Base-by-base conservation (phyloP, 1,140 invertebrate species). In the Sweltsa coloradensis region DNA sequence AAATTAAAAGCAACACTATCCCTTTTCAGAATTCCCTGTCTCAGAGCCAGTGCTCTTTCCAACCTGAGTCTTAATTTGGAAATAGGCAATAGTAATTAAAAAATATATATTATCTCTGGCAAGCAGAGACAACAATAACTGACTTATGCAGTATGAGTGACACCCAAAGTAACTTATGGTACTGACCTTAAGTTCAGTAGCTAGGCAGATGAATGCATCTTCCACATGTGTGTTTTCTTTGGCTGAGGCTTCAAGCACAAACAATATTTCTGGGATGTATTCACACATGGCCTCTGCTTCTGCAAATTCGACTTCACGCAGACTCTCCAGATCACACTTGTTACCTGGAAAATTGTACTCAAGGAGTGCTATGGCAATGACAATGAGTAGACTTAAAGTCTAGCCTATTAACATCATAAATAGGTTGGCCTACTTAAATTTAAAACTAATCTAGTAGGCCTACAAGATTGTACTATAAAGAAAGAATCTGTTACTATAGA, bases 181-280 rank as follows among this genome's bases (percentile, higher is more conserved):
- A 53, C 41, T 53, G 67, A 87, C 85, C 74, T 87, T 89, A 34
- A 90, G 68, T 70, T 93, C 87, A 23, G 83, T 85, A 48, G 90
- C 90, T 61, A 94, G 71, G 53, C 77, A 87, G 46, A 86, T 75
- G 68, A 95, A 95, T 51, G 88, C 85, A 55, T 90, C 84, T 64
- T 94, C 90, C 50, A 95, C 83, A 67, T 94, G 94, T 34, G 85
- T 89, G 57, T 93, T 90, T 57, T 89, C 86, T 69, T 94, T 94
- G 41, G 90, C 91, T 51, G 89, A 93, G 6, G 90, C 89, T 70
- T 95, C 90, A 65, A 94, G 72, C 11, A 87, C 78, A 62, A 82
- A 80, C 58, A 88, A 73, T 29, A 89, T 81, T 68, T 89, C 85
- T 31, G 84, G 83, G 57, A 87, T 76, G 65, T 86, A 85, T 56